These are phyloP conservation scores for Corbicula japonica DNA, from an alignment of 2,888 invertebrate genomes.

Conservation along the genomic window DNA sequence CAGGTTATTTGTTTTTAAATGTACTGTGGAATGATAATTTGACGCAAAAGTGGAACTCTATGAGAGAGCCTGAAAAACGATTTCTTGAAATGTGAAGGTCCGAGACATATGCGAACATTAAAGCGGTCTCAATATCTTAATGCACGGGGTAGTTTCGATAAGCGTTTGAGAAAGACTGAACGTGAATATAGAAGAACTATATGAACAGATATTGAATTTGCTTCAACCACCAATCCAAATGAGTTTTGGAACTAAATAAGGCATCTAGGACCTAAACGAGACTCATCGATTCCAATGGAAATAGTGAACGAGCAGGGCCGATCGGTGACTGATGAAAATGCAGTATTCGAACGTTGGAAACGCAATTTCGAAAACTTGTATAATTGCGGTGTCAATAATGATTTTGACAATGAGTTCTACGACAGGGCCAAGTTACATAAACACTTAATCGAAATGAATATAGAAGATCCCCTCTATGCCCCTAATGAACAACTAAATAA, in stretches of 20 bases:
- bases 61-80: not conserved
- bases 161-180: not conserved
- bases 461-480: not conserved
- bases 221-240: not conserved
- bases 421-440: no score
- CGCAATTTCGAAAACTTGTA: not conserved
- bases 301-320: not conserved
- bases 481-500: not conserved
- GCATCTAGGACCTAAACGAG: not conserved
- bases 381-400: not conserved
- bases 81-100: not conserved
- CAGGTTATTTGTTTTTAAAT: no score
- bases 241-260: conserved; percentile 2
- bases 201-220: not conserved
- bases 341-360: not conserved
- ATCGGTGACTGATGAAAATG: not conserved
- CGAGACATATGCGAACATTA: not conserved
- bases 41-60: conserved; percentile 6
- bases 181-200: not conserved
- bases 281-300: not conserved
- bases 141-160: not conserved
- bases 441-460: no score
- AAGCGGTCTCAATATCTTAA: not conserved
- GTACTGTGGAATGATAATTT: not conserved
- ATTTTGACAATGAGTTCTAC: not conserved